phyloP scores from a whole-genome alignment of 2,888 invertebrate species.

The Graphium colonna region DNA sequence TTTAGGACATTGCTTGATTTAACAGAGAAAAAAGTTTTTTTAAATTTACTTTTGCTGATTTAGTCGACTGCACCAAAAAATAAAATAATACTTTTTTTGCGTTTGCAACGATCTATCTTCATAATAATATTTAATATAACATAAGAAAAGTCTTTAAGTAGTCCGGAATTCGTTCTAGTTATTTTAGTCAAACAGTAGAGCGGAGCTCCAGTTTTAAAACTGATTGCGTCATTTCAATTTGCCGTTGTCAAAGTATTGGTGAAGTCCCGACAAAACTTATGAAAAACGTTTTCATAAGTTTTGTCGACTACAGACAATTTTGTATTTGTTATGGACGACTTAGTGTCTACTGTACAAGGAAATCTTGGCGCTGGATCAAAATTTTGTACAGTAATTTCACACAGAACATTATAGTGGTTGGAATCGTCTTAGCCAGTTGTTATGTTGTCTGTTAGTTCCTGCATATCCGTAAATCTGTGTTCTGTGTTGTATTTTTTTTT shows the following conservation, averaged over 20 bases:
- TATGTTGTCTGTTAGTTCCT: not conserved
- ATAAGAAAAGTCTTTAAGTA: no score
- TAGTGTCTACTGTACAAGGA: constrained; percentile 10
- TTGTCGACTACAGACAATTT: constrained; percentile 2
- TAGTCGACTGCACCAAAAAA: no score
- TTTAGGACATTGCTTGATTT: no score
- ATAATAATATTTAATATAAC: no score
- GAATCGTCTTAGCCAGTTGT: constrained; percentile 7
- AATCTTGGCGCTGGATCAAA: constrained; percentile 22
- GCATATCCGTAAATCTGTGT: not conserved
- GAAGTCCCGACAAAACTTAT: no score
- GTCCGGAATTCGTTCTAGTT: no score
- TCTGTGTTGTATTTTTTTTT: constrained; percentile 17
- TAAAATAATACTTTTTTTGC: no score
- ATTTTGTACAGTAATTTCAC: constrained; percentile 9
- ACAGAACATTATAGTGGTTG: constrained; percentile 6
- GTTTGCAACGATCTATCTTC: no score
- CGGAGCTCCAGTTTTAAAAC: not conserved
- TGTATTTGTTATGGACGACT: constrained; percentile 16
- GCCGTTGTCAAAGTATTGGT: not conserved
- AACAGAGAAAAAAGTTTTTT: no score
- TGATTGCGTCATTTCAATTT: constrained; percentile 11
- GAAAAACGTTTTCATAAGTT: not conserved
- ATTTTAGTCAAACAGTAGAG: no score
- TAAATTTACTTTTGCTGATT: no score